Evolutionary conservation across 1,140 invertebrate species (phyloP), one percentile per base, ranked within the genome.

Genomic region (Musca vetustissima): DNA sequence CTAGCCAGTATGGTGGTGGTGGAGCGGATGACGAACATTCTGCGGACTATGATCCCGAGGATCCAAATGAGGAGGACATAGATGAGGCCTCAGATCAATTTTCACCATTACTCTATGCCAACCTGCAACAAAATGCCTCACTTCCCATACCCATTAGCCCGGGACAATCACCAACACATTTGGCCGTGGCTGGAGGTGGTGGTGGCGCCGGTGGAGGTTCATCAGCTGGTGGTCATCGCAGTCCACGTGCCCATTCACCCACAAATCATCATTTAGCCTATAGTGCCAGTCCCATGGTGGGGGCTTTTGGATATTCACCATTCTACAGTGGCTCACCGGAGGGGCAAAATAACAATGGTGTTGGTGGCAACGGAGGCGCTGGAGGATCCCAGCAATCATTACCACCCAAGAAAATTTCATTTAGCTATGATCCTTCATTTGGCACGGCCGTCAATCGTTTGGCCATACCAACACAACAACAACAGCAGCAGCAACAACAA

Each of bases 51-150:
- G n/a, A n/a, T n/a, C n/a, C n/a, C n/a, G 36, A 76, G 36, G 75
- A 49, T 11, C 47, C 28, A 3, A 52, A 49, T 36, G 52, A 55
- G 4, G 55, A 17, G 2, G 69, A 67, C 22, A 70, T 76, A 19
- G 78, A 80, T 53, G 78, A 80, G 70, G 77, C 78, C 17, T 72
- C 73, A 3, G 78, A 80, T 72, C 78, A 80, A 64, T 80, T 80
- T 67, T 80, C 78, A 4, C 78, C 78, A 1, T 75, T 77, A 2
- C 64, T 80, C 6, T 80, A 80, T 66, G 69, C 22, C 2, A 69
- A 66, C 2, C 14, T 14, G 1, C 22, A 67, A 9, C 55, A 43
- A 21, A 75, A 72, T 57, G 73, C 74, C 7, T 70, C 78, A 22
- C 80, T 79, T 22, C 75, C 78, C 15, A 80, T 80, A 73, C 78